Base-by-base conservation (phyloP, 1,140 invertebrate species). In the Anoplolepis gracilipes region DNA sequence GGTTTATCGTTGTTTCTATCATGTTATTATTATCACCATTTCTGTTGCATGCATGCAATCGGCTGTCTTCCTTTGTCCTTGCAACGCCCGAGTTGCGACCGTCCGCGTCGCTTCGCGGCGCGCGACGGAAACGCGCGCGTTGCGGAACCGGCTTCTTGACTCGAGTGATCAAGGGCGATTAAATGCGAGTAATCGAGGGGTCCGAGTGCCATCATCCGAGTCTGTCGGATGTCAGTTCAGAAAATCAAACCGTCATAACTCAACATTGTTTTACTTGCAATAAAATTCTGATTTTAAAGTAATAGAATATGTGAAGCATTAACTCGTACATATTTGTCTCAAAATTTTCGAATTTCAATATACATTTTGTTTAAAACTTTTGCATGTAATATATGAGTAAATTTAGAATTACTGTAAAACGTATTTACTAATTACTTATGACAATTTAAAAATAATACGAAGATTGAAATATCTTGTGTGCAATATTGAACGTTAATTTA, bases 21-120 rank as follows among this genome's bases (percentile, higher is more conserved):
- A 49, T 1, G 16, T 49, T 49, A 72, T 85, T 84, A 85, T 85
- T 67, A 90, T 72, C 49, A 42, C 55, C 55, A 30, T 77, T 55
- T 75, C 61, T 39, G 78, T 42, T 69, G 64, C 65, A 42, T 81
- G 72, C 65, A 78, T 42, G 61, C 73, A 64, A 61, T 64, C 39
- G 39, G 64, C 53, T 39, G 59, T 64, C 78, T 86, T 81, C 67
- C 89, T 87, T 91, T 90, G 85, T 91, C 90, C 88, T 85, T 89
- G 89, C 69, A 89, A 90, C 84, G 89, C 88, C 90, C 84, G 87
- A 87, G 87, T 89, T 91, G 89, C 84, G 81, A 84, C 72, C 65
- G 72, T 39, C 5, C 82, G 87, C 76, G 87, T 86, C 61, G 89
- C 67, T 90, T 79, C 88, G 81, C 75, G 86, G 78, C 84, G 85